Conservation (phyloP, 2,113 vertebrate species). For the Vulpes vulpes region DNA sequence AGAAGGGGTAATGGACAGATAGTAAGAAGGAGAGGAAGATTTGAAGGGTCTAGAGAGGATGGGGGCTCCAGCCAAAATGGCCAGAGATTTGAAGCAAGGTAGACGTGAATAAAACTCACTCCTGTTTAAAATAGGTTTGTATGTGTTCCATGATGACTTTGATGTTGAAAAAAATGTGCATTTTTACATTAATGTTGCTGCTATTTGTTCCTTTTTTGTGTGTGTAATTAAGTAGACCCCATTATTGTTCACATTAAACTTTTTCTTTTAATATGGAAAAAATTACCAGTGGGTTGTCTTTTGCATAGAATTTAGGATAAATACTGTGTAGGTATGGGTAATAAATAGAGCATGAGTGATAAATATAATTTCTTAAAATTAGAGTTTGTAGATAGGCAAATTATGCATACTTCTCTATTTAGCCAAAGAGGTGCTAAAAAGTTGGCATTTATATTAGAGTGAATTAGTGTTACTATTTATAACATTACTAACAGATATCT, state of each 20-base stretch:
- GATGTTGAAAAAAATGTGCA: neutral
- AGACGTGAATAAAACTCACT: neutral
- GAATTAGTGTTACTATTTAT: constrained; percentile 47
- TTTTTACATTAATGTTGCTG: neutral
- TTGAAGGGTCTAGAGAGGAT: neutral
- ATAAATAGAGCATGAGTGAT: neutral
- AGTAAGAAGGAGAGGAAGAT: neutral
- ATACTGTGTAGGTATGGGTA: neutral
- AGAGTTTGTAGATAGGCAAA: neutral
- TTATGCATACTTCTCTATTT: constrained; percentile 30
- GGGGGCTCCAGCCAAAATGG: neutral
- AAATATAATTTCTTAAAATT: constrained; percentile 50
- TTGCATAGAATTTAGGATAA: constrained; percentile 8
- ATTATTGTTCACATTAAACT: neutral
- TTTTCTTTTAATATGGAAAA: neutral
- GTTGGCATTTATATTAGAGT: constrained; percentile 19
- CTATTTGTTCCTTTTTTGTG: neutral
- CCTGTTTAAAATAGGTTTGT: neutral
- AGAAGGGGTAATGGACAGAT: neutral
- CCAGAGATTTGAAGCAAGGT: neutral
- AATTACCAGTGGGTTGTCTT: neutral
- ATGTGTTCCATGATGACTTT: neutral
- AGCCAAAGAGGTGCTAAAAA: constrained; percentile 20
- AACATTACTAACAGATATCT: constrained; percentile 23
- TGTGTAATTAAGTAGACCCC: neutral